Evolutionary conservation across 2,797 vertebrate species (phyloP).

Genomic region (Nasua narica): DNA sequence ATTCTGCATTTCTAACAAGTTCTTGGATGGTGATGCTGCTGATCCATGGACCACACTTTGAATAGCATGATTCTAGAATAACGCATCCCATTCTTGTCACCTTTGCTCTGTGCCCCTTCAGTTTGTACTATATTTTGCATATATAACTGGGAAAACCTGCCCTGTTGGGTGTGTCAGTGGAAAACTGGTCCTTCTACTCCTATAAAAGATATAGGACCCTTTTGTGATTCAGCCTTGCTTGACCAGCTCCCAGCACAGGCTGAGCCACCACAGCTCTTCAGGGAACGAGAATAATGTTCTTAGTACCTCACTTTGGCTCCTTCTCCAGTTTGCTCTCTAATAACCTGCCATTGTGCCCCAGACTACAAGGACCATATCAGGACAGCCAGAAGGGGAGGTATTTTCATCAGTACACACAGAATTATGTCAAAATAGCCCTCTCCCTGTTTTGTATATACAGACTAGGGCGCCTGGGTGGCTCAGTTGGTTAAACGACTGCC

Average conservation of each 20-base stretch:
- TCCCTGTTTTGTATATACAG: neutral
- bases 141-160: neutral
- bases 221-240: slow-evolving; percentile 15
- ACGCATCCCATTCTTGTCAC: neutral
- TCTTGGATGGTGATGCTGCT: neutral
- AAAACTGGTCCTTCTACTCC: neutral
- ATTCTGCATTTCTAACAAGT: neutral
- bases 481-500: no score
- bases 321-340: neutral
- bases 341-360: neutral
- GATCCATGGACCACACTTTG: neutral
- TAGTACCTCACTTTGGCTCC: neutral
- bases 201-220: neutral
- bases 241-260: neutral
- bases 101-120: neutral
- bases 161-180: neutral
- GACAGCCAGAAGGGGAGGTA: neutral
- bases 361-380: neutral
- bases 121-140: neutral
- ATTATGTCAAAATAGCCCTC: neutral
- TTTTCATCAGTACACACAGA: neutral
- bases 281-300: neutral
- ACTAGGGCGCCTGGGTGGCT: no score
- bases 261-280: neutral
- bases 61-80: neutral